Evolutionary conservation across 2,888 invertebrate genomes (phyloP), one percentile per base, ranked within the genome.

Genomic region (Heliconius charithonia): DNA sequence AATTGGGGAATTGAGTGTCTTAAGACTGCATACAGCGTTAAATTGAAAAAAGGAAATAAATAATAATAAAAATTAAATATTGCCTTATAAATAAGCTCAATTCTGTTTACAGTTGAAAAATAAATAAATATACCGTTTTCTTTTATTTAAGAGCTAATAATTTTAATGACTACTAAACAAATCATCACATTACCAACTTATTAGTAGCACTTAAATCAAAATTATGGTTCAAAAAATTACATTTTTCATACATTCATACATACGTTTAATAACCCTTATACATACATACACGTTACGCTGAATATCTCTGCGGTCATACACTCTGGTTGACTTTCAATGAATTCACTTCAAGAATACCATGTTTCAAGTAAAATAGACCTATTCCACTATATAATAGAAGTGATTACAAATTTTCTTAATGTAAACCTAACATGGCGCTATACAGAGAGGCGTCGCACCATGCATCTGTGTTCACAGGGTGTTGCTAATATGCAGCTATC

Each of bases 401-500:
- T 67, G 13, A 74, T 22, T 66, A 22, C n/a, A 65, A 69, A 45
- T 80, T 77, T 45, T 27, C 7, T 25, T 56, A n/a, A 63, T 56
- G 67, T 59, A 41, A 19, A 13, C 41, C 37, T 73, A 71, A 73
- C 62, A 16, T 76, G 37, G 62, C 45, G 77, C 81, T 81, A 81
- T 84, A 85, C 83, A 84, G 84, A 81, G 86, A 88, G 85, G 87
- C 87, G 87, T 86, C 84, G 85, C 86, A 84, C 85, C 86, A 84
- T 88, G 87, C 85, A 87, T 86, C 85, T 85, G 85, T 86, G 87
- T 86, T 86, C 87, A 86, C 83, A 85, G 86, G 84, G 85, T 85
- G 88, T 86, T 84, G 85, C 85, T 88, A 87, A 88, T 87, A 87
- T 86, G 87, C 86, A 86, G 85, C 84, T 83, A 83, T 82, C 84